Evolutionary conservation across 2,113 vertebrate genomes (phyloP), one percentile per base, ranked within the genome.

Genomic region (Megaceryle maxima): DNA sequence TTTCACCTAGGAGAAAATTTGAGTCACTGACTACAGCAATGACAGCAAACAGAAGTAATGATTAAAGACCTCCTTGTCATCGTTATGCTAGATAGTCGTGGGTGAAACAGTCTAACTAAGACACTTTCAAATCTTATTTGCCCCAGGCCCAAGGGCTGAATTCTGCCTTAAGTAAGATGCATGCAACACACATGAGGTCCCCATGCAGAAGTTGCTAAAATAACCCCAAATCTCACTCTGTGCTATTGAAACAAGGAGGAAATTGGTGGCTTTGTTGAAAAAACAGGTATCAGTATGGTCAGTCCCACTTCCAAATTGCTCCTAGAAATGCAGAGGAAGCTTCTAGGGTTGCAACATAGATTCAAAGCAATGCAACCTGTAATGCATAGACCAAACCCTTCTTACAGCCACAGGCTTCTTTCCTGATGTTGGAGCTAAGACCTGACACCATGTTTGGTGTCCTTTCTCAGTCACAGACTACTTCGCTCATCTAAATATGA

Each of bases 1-100:
- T 92, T 96, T 88, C 92, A 92, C 95, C 94, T 92, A 87, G 82
- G 66, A 97, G 79, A 90, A 96, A 87, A 95, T 89, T 88, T 94
- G 90, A 91, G 72, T 74, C 79, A 64, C 62, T 94, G 93, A 90
- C 78, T 95, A 70, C 33, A 78, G 72, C 81, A 92, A 60, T 92
- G 87, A 90, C 92, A 95, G 88, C 92, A 88, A 94, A 79, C 94
- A 95, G 83, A 98, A 97, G 86, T 91, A 79, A 79, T 90, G 72
- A 95, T 96, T 96, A 90, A 83, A 81, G 84, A 51, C 56, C 77
- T 57, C 77, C 48, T 95, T 90, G 92, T 75, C 83, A 35, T 90
- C 22, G 0, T 48, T 92, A 56, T 85, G 68, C 80, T 62, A 66
- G 87, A 86, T 77, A 89, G 50, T 81, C 28, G 1, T 64, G 73